Evolutionary conservation across 2,888 invertebrate species (phyloP).

Genomic region (Abrostola triplasia): DNA sequence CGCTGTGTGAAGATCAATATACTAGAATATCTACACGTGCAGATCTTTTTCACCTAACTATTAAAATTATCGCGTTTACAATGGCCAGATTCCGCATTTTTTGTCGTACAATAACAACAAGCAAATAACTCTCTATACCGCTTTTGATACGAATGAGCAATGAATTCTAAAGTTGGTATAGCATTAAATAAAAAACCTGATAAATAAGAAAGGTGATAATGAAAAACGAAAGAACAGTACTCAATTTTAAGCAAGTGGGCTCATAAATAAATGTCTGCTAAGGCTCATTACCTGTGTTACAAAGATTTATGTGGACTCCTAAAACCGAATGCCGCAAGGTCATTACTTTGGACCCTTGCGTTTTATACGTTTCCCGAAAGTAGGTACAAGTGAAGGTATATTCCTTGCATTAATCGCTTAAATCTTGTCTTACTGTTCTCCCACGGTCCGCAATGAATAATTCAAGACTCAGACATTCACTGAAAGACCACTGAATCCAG

Average conservation of each 20-base stretch:
- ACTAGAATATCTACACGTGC: slow-evolving; percentile 30
- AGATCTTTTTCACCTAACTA: slow-evolving; percentile 36
- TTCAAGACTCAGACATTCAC: slow-evolving; percentile 43
- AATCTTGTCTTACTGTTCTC: slow-evolving; percentile 21
- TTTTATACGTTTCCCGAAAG: slow-evolving; percentile 15
- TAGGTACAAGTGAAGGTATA: neutral
- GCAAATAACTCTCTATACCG: slow-evolving; percentile 21
- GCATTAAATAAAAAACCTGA: neutral
- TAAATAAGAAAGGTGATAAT: neutral
- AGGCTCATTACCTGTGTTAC: slow-evolving; percentile 1
- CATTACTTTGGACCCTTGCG: slow-evolving; percentile 14
- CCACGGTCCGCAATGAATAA: slow-evolving; percentile 40
- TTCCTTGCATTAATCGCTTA: slow-evolving; percentile 6
- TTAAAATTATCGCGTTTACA: slow-evolving; percentile 34
- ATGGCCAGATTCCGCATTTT: slow-evolving; percentile 33
- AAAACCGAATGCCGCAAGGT: slow-evolving; percentile 28
- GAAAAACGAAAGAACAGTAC: neutral
- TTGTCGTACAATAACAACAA: slow-evolving; percentile 23
- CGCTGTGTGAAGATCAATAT: slow-evolving; percentile 42
- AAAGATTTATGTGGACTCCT: slow-evolving; percentile 9
- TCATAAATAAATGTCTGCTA: slow-evolving; percentile 7
- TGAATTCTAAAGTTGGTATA: neutral
- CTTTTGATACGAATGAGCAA: slow-evolving; percentile 19
- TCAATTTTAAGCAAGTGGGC: neutral
- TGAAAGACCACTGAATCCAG: slow-evolving; percentile 30